Evolutionary conservation across 2,113 vertebrate species (phyloP).

Genomic region (Stercorarius parasiticus): DNA sequence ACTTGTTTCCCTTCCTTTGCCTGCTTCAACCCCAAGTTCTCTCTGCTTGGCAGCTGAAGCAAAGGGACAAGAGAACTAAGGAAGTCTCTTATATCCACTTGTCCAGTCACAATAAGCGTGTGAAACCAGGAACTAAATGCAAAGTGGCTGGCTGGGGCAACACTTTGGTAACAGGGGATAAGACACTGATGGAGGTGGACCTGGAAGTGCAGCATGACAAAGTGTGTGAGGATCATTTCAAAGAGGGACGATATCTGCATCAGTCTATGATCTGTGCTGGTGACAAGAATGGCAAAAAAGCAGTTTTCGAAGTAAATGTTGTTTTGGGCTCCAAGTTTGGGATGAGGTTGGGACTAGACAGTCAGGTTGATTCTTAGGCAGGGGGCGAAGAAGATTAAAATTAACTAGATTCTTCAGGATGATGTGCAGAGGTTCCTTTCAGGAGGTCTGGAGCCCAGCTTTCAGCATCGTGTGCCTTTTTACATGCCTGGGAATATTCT

Average conservation of each 20-base stretch:
- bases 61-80: accelerated
- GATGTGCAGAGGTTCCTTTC: neutral
- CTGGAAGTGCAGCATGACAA: neutral
- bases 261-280: neutral
- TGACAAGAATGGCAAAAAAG: accelerated
- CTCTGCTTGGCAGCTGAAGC: neutral
- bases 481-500: neutral
- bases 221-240: accelerated
- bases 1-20: neutral
- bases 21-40: neutral
- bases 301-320: accelerated
- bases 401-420: neutral
- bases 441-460: neutral
- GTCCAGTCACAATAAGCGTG: accelerated
- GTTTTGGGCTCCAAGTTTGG: neutral
- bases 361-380: neutral
- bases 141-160: accelerated
- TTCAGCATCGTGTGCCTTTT: neutral
- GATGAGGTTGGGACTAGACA: neutral
- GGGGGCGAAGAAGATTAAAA: neutral
- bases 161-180: accelerated
- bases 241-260: accelerated
- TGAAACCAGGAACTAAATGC: accelerated
- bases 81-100: neutral
- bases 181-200: neutral